Evolutionary conservation across 2,888 invertebrate genomes (phyloP), one percentile per base, ranked within the genome.

Genomic region (Quadroppia sp.): DNA sequence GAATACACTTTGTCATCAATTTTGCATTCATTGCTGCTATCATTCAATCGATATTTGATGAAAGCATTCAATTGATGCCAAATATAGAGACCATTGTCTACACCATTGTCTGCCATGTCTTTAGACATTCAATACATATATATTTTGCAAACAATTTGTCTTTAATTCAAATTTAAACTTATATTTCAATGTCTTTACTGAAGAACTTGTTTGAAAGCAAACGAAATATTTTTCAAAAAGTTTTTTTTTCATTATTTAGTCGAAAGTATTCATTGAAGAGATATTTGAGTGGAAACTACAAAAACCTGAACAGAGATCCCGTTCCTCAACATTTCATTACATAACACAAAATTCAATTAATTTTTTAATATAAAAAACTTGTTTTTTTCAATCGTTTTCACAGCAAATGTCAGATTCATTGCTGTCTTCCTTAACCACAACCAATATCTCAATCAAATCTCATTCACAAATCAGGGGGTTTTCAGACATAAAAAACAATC

Each of bases 1-100:
- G 64, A 64, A 64, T 64, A 64, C 20, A 64, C 64, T 64, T 64
- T 64, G 36, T 32, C n/a, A 30, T 64, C 20, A 64, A 50, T 23
- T 50, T 50, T 50, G 20, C 20, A 23, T 23, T 50, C 50, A 50
- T 50, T 50, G 50, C 40, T 40, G 36, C 25, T 6, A 59, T 61
- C 40, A 36, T 64, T 20, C 11, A 64, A 36, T 36, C 64, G 64
- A 36, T 36, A 64, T 32, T n/a, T 32, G 32, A 64, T 64, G 36
- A 32, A 64, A 36, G 64, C 64, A 64, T 64, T 64, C 64, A 64
- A 64, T 36, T 64, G 32, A 32, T 64, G 40, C 36, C 64, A 64
- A 36, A 64, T 64, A 64, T 32, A 64, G 64, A 6, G 36, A 64
- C 1, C 64, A 4, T n/a, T 64, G 4, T 20, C 64, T 15, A 28